A percentile compares a stretch with the other conserved stretches of the same genome.
These are phyloP conservation scores for Sorex maritimensis DNA, from an alignment of 2,797 vertebrate species.

Conservation along the genomic window DNA sequence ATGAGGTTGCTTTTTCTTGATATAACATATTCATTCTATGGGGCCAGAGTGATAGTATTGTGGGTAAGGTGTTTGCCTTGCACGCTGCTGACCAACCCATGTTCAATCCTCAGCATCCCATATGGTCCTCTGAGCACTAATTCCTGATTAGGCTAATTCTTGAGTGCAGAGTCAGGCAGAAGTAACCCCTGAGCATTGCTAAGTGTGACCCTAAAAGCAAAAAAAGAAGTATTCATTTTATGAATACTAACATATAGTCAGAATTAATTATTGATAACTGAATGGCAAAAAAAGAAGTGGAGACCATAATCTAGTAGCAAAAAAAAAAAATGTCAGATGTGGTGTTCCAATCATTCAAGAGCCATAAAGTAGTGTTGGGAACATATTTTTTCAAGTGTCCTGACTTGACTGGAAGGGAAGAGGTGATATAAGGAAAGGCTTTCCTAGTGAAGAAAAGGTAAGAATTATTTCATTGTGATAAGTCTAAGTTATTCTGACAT, in stretches of 20 bases:
- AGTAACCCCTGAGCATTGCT: too few relatives aligned
- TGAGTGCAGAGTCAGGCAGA: too few relatives aligned
- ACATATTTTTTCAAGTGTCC: not conserved
- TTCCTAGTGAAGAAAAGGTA: not conserved
- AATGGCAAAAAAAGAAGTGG: not conserved
- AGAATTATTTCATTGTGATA: slow-evolving; percentile 29
- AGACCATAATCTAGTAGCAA: not conserved
- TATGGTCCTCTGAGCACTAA: too few relatives aligned
- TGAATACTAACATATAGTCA: slow-evolving; percentile 59
- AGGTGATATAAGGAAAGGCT: not conserved
- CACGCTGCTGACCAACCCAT: too few relatives aligned
- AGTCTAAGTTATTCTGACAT: not conserved
- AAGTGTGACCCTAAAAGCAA: too few relatives aligned
- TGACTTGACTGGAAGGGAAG: not conserved
- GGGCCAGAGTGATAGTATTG: too few relatives aligned
- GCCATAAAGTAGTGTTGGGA: not conserved
- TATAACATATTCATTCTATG: not conserved
- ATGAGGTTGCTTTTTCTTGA: slow-evolving; percentile 47
- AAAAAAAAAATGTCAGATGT: not conserved
- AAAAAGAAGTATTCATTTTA: slow-evolving; percentile 44
- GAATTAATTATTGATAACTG: slow-evolving; percentile 7
- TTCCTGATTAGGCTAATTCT: too few relatives aligned
- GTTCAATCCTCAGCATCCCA: too few relatives aligned
- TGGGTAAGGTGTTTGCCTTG: too few relatives aligned
- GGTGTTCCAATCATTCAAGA: not conserved